Conservation (phyloP, 2,113 vertebrate species). For the Anoplopoma fimbria region DNA sequence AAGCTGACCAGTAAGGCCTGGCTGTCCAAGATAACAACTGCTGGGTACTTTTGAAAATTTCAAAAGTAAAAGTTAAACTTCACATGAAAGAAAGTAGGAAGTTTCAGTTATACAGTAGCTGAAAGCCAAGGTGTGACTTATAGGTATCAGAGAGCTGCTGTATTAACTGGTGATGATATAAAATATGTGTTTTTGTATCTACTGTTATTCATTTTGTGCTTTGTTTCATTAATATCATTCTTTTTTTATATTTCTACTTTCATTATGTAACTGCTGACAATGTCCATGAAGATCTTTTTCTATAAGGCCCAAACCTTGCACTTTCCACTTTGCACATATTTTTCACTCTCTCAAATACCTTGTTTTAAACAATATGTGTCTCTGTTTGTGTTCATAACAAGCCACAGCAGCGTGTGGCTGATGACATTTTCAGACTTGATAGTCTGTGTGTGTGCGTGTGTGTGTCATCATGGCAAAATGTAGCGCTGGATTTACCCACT, state of each 20-base stretch:
- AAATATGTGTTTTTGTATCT: neutral
- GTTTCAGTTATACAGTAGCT: neutral
- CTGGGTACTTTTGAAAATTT: too few relatives aligned
- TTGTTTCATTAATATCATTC: neutral
- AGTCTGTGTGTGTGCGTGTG: too few relatives aligned
- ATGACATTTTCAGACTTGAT: too few relatives aligned
- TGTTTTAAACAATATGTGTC: neutral
- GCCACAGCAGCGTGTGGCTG: too few relatives aligned
- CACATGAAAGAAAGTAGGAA: neutral
- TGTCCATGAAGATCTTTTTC: neutral
- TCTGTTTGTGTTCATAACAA: neutral
- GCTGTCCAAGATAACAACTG: constrained; percentile 27
- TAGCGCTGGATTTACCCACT: too few relatives aligned
- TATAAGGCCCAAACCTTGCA: neutral
- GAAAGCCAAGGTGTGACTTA: neutral
- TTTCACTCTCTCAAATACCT: too few relatives aligned
- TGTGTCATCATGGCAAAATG: too few relatives aligned
- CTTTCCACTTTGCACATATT: neutral
- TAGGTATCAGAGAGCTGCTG: neutral
- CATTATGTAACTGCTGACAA: neutral
- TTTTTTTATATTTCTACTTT: neutral
- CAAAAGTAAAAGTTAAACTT: neutral
- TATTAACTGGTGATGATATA: neutral
- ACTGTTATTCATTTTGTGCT: neutral
- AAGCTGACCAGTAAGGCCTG: constrained; percentile 14